Base-by-base conservation (phyloP, 2,888 invertebrate genomes). In the Calephelis perditalis region DNA sequence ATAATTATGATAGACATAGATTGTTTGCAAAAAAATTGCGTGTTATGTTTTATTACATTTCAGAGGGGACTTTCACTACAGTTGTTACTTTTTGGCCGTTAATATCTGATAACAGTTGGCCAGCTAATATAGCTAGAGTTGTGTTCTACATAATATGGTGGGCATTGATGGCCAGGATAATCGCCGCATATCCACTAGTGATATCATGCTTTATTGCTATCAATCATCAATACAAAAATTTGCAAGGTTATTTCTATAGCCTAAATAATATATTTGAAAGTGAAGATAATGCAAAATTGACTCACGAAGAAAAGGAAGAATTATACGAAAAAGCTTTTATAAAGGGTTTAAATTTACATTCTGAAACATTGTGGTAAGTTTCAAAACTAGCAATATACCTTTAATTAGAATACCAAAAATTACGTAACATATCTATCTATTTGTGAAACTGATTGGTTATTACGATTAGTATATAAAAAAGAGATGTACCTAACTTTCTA, bases 21-120 rank as follows among this genome's bases (percentile, higher is more conserved):
- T 40, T 40, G 40, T 40, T 40, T 40, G 40, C 8, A 40, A 26
- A 26, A 26, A 26, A 26, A 26, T 26, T 26, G 26, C 26, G 26
- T 26, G 26, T 26, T 26, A 26, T 26, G 4, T 4, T 40, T 40
- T 49, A 12, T 5, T 1, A 49, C 8, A 49, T 49, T 49, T 49
- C 8, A 49, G 65, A 62, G 40, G 67, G 65, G 7, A 66, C 71
- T 6, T 78, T 79, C 57, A 73, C 70, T 7, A 75, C 73, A 10
- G 58, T 79, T 5, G 71, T 81, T 12, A 71, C 75, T 6, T 71
- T 67, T 3, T 81, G 79, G 79, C 81, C 81, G 0, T 71, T 77
- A 6, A 68, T 76, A 1, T 60, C 65, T 0, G 75, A 80, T 43
- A 59, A 8, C 3, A 70, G 75, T 4, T 3, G 4, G 1, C 7